Percentiles rank a stretch among this genome's conserved stretches.
Evolutionary conservation across 2,888 invertebrate genomes (phyloP).

Genomic region (Agrochola lychnidis): DNA sequence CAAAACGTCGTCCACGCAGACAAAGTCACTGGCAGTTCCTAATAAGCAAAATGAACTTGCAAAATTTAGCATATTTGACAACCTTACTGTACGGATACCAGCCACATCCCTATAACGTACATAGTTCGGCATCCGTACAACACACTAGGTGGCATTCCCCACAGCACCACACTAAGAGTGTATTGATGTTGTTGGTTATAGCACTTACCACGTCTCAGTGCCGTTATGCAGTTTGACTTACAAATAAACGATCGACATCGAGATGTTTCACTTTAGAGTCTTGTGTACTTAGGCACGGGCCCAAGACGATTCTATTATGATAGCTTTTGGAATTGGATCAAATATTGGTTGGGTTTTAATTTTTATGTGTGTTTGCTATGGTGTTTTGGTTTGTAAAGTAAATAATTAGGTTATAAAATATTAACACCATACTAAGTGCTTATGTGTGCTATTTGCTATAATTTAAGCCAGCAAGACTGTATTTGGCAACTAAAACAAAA

Average conservation of each 20-base stretch:
- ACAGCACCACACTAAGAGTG: slow-evolving; percentile 79
- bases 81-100: neutral
- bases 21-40: neutral
- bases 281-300: slow-evolving; percentile 63
- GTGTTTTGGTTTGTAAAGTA: slow-evolving; percentile 5
- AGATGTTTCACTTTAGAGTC: slow-evolving; percentile 81
- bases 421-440: neutral
- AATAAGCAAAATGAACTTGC: neutral
- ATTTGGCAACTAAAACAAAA: neutral
- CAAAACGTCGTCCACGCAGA: neutral
- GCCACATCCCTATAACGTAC: slow-evolving; percentile 18
- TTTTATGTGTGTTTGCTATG: slow-evolving; percentile 17
- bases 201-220: slow-evolving; percentile 82
- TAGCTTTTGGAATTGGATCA: slow-evolving; percentile 66
- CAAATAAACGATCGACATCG: slow-evolving; percentile 82
- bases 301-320: slow-evolving; percentile 63
- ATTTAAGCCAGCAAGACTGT: neutral
- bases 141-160: slow-evolving; percentile 83
- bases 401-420: neutral
- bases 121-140: slow-evolving; percentile 56
- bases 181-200: slow-evolving; percentile 85
- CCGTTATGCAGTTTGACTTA: slow-evolving; percentile 86
- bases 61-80: neutral
- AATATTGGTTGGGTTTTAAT: slow-evolving; percentile 56
- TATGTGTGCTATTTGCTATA: neutral